Evolutionary conservation across 92 coral and sea anemone genomes (phyloP).

Genomic region (Blastomussa wellsi): DNA sequence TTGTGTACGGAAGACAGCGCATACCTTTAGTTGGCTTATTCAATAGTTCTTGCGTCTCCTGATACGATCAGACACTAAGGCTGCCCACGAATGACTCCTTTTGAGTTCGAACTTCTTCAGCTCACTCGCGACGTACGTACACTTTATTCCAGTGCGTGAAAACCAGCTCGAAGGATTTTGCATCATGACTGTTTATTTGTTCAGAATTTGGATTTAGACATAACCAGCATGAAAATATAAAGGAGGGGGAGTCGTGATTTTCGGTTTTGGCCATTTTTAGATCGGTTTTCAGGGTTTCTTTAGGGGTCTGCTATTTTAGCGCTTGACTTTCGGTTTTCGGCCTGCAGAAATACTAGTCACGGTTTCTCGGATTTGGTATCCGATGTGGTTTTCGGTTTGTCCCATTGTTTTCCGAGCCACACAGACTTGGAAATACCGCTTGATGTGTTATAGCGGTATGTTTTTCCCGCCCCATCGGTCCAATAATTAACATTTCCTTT

Average conservation of each 20-base stretch:
- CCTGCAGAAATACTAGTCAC: too few relatives aligned
- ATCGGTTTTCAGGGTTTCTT: too few relatives aligned
- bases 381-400: too few relatives aligned
- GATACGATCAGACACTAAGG: conserved; percentile 2
- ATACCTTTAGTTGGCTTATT: conserved; percentile 15
- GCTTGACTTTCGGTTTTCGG: too few relatives aligned
- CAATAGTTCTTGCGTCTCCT: conserved; percentile 14
- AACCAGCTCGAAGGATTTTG: not conserved
- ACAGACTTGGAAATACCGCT: not conserved
- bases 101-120: conserved; percentile 12
- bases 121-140: not conserved
- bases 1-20: not conserved
- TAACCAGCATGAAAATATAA: not conserved
- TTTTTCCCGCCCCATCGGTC: conserved; percentile 9
- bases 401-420: too few relatives aligned
- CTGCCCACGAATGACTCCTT: conserved; percentile 30
- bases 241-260: too few relatives aligned
- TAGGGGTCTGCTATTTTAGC: too few relatives aligned
- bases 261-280: too few relatives aligned
- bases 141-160: not conserved
- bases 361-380: too few relatives aligned
- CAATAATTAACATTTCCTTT: conserved; percentile 5
- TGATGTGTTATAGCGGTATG: not conserved
- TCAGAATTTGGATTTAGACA: not conserved
- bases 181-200: not conserved